Conservation (phyloP, 53 echinoderm and acorn worm species). For the Echinometra lucunter region DNA sequence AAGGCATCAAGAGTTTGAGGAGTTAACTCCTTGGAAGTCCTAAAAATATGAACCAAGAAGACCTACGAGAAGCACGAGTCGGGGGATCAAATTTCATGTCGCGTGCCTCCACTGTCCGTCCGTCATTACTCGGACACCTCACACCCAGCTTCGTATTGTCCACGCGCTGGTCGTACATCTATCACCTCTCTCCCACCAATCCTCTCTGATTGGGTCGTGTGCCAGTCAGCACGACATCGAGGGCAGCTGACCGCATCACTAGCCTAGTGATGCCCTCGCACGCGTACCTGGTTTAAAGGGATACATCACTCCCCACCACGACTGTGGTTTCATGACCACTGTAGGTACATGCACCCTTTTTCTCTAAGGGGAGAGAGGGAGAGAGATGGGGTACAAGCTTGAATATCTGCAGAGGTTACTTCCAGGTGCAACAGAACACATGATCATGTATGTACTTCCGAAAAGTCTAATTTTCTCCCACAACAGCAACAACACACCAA, state of each 20-base stretch:
- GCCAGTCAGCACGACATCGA: not conserved
- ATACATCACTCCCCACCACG: not conserved
- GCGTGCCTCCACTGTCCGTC: conserved; percentile 20
- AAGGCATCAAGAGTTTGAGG: not conserved
- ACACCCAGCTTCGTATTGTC: not conserved
- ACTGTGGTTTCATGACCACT: too few relatives aligned
- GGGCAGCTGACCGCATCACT: not conserved
- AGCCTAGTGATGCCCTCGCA: not conserved
- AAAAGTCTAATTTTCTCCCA: too few relatives aligned
- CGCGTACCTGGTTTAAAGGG: conserved; percentile 30
- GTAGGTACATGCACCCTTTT: too few relatives aligned
- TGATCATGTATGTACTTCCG: too few relatives aligned
- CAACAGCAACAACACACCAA: too few relatives aligned
- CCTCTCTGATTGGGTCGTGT: not conserved
- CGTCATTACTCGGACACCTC: not conserved
- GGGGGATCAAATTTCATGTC: conserved; percentile 22
- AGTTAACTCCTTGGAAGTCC: not conserved
- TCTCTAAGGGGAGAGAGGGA: too few relatives aligned
- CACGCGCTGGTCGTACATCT: conserved; percentile 25
- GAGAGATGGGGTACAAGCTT: too few relatives aligned
- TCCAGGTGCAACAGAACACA: too few relatives aligned
- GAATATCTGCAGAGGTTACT: too few relatives aligned
- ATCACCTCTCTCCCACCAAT: not conserved
- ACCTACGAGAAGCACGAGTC: not conserved
- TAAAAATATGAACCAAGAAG: not conserved